Conservation (phyloP, 2,113 vertebrate genomes). For the Sphyrna mokarran region DNA sequence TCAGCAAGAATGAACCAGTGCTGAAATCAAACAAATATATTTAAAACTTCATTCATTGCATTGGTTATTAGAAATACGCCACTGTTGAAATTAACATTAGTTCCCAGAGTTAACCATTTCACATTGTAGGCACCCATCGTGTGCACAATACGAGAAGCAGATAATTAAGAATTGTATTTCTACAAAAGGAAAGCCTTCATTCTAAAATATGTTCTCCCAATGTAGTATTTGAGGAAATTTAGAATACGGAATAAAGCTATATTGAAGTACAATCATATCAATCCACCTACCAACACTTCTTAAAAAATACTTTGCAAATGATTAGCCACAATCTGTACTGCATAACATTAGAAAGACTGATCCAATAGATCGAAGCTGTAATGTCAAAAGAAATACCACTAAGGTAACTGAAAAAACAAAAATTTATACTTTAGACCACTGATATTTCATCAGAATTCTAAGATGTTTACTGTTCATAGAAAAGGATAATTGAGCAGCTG, state of each 20-base stretch:
- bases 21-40: not conserved
- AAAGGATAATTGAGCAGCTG: not conserved
- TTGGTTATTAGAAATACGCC: not conserved
- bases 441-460: not conserved
- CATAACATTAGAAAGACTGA: not conserved
- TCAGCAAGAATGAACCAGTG: slow-evolving; percentile 28
- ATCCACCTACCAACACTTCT: not conserved
- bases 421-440: not conserved
- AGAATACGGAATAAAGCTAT: not conserved
- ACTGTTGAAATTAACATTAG: not conserved
- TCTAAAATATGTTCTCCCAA: not conserved
- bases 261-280: not conserved
- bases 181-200: not conserved
- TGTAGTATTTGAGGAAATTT: not conserved
- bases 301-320: not conserved
- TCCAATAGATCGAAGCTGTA: not conserved
- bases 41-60: not conserved
- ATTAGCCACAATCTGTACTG: not conserved
- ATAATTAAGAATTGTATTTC: slow-evolving; percentile 3
- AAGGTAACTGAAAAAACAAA: not conserved
- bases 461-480: not conserved
- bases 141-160: not conserved
- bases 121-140: not conserved
- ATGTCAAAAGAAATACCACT: not conserved
- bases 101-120: not conserved